These are phyloP conservation scores for Falco biarmicus DNA, from an alignment of 2,797 vertebrate species.

Conservation along the genomic window DNA sequence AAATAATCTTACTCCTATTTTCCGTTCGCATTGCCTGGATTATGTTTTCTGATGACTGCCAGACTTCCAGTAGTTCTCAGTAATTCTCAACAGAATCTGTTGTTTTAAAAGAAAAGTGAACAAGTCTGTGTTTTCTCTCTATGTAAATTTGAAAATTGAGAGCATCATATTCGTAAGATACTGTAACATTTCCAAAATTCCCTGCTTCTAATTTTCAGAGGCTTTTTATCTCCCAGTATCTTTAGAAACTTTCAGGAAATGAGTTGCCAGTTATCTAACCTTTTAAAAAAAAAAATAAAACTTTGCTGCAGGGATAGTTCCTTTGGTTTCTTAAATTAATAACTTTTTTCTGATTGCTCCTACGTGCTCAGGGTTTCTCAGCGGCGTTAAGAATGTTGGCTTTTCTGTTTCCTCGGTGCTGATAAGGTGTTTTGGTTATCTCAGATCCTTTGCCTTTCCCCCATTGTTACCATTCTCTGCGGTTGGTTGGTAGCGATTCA, in stretches of 20 bases:
- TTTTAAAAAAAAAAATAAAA: neutral
- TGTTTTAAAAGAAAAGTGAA: neutral
- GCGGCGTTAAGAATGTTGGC: rapidly evolving
- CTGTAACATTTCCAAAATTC: neutral
- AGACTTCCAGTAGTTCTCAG: neutral
- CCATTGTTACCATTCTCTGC: rapidly evolving
- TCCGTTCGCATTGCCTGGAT: neutral
- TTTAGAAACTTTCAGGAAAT: neutral
- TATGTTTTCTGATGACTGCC: neutral
- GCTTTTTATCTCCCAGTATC: neutral
- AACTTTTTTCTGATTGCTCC: neutral
- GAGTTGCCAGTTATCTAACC: neutral
- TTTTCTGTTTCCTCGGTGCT: neutral
- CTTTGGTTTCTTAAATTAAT: neutral
- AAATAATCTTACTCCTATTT: neutral
- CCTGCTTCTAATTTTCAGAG: neutral
- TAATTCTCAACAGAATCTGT: neutral
- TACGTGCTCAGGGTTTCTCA: neutral
- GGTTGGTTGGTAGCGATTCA: neutral
- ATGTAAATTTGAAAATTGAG: neutral
- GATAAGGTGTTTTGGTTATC: neutral
- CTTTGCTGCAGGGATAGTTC: neutral
- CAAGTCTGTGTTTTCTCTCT: neutral
- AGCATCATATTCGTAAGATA: neutral
- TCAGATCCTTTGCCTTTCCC: neutral